Percentiles rank a stretch among this genome's conserved stretches.
Conservation (phyloP, 2,888 invertebrate species). For the Amblyjoppa proteus region DNA sequence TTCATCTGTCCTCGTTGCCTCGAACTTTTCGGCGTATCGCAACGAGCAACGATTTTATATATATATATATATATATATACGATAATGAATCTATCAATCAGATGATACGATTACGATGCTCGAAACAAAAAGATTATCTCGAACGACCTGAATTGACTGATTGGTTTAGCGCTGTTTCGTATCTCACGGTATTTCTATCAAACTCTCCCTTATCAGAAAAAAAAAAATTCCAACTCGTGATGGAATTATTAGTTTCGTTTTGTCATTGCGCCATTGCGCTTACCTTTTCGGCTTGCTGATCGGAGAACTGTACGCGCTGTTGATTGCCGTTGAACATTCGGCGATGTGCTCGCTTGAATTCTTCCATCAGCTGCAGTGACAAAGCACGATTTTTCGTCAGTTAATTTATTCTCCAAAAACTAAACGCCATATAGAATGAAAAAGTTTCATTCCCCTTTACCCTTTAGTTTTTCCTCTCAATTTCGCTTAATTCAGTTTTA, state of each 20-base stretch:
- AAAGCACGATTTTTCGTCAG: conserved; percentile 81
- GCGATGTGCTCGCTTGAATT: conserved; percentile 94
- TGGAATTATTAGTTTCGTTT: not conserved
- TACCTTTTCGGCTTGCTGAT: conserved; percentile 79
- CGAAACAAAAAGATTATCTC: not conserved
- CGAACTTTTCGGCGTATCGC: not conserved
- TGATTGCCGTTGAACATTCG: conserved; percentile 90
- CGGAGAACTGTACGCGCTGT: conserved; percentile 77
- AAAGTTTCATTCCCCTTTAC: no score
- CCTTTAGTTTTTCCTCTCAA: no score
- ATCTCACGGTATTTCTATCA: not conserved
- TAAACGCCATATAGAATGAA: not conserved
- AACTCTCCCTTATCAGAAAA: conserved; percentile 17
- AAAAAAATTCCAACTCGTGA: not conserved
- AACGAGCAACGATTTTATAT: not conserved
- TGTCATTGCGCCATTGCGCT: conserved; percentile 47
- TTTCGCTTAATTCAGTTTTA: no score
- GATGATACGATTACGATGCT: conserved; percentile 6
- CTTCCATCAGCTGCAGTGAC: conserved; percentile 90
- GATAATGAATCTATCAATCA: conserved; percentile 3
- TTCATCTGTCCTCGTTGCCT: not conserved
- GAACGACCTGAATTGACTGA: not conserved
- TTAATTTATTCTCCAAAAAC: conserved; percentile 80
- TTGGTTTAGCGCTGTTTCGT: not conserved
- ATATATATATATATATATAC: not conserved